Percentiles rank a stretch among this genome's conserved stretches.
Evolutionary conservation across 1,140 invertebrate species (phyloP).

Genomic region (Apis florea): DNA sequence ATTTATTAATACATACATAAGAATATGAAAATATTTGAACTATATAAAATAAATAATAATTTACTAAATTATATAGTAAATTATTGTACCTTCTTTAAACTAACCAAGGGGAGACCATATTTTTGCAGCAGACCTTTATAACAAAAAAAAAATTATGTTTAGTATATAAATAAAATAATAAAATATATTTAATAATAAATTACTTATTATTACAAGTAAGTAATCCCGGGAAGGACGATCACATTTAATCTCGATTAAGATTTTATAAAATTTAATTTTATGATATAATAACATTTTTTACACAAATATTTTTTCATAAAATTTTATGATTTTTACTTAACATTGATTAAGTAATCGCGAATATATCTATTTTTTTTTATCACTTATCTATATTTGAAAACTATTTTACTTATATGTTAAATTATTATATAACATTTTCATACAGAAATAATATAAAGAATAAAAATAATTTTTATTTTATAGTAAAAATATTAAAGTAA

Average conservation of each 20-base stretch:
- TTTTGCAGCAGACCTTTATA: conserved; percentile 60
- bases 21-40: conserved; percentile 20
- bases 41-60: conserved; percentile 20
- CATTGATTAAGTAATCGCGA: too few species aligned
- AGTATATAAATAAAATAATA: not conserved
- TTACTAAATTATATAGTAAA: not conserved
- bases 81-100: conserved; percentile 5
- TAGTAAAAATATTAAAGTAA: too few species aligned
- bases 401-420: not conserved
- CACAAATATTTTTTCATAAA: too few species aligned
- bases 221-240: too few species aligned
- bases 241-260: too few species aligned
- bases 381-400: too few species aligned
- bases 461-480: too few species aligned
- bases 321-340: too few species aligned
- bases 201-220: not conserved
- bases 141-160: conserved; percentile 19
- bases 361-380: too few species aligned
- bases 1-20: conserved; percentile 34
- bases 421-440: not conserved
- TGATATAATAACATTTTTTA: too few species aligned
- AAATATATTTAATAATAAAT: conserved; percentile 5
- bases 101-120: conserved; percentile 59
- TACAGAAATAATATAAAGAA: not conserved
- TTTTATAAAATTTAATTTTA: too few species aligned